Conservation (phyloP, 2,888 invertebrate species). For the Monopis laevigella region DNA sequence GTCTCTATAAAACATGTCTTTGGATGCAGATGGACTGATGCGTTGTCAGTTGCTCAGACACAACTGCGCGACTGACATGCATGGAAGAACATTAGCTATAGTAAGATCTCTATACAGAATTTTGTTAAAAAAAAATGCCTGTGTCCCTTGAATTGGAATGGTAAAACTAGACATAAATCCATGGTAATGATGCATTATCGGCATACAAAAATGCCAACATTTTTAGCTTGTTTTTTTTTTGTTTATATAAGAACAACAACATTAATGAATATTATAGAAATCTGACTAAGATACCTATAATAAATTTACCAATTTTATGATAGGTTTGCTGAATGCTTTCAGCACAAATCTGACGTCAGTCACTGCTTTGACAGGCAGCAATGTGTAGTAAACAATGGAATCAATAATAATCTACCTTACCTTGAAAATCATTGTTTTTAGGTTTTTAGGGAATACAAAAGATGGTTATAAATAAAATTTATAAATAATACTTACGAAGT, state of each 20-base stretch:
- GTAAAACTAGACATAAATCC: too few species aligned
- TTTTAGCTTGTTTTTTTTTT: neutral
- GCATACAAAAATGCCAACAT: too few species aligned
- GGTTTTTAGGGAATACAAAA: neutral
- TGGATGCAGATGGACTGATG: too few species aligned
- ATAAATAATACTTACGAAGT: conserved; percentile 30
- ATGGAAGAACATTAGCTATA: too few species aligned
- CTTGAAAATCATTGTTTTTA: neutral
- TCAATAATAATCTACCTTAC: conserved; percentile 17
- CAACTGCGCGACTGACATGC: too few species aligned
- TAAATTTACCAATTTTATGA: neutral
- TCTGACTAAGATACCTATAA: neutral
- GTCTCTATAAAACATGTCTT: too few species aligned
- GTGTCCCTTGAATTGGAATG: too few species aligned
- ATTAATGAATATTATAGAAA: neutral
- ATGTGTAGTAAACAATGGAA: conserved; percentile 51
- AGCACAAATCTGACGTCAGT: conserved; percentile 52
- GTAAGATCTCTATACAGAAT: too few species aligned
- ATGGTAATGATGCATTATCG: too few species aligned
- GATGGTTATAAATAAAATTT: neutral
- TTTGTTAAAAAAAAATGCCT: too few species aligned
- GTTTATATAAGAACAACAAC: neutral
- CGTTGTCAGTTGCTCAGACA: too few species aligned
- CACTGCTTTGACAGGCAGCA: conserved; percentile 62
- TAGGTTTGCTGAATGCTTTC: conserved; percentile 1